A percentile compares a stretch with the other conserved stretches of the same genome.
Conservation (phyloP, 2,113 vertebrate species). For the Rhinopomastus cyanomelas region DNA sequence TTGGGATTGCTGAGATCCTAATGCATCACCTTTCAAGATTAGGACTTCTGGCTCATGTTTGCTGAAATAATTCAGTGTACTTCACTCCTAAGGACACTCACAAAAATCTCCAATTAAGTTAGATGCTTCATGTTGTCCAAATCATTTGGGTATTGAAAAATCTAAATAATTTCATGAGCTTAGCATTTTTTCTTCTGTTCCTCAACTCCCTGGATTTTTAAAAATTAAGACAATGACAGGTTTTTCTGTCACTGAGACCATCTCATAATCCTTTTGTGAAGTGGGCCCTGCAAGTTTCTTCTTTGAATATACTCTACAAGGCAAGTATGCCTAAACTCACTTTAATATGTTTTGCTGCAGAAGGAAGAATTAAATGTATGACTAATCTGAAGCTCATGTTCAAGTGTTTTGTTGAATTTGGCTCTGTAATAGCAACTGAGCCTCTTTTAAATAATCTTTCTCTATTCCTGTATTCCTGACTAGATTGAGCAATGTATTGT, state of each 20-base stretch:
- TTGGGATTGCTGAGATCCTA: background rate
- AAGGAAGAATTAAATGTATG: background rate
- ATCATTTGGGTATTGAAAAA: background rate
- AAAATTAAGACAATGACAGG: background rate
- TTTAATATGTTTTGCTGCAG: background rate
- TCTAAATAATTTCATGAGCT: background rate
- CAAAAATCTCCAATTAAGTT: background rate
- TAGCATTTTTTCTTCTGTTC: background rate
- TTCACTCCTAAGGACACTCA: background rate
- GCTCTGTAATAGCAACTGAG: slow-evolving; percentile 9
- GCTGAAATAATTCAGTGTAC: background rate
- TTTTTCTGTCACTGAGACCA: background rate
- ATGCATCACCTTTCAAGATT: background rate
- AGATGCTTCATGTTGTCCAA: background rate
- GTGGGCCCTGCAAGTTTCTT: background rate
- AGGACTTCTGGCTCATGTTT: background rate
- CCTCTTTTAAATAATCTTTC: slow-evolving; percentile 1
- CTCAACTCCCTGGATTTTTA: background rate
- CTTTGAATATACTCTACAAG: background rate
- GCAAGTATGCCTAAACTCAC: background rate
- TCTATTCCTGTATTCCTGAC: background rate
- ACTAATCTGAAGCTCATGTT: slow-evolving; percentile 14
- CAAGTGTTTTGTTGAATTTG: slow-evolving; percentile 24
- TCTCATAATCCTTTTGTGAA: background rate
- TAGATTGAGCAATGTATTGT: background rate